These are phyloP conservation scores for Cremastobaeus sp. DNA, from an alignment of 2,888 invertebrate genomes.

Conservation along the genomic window DNA sequence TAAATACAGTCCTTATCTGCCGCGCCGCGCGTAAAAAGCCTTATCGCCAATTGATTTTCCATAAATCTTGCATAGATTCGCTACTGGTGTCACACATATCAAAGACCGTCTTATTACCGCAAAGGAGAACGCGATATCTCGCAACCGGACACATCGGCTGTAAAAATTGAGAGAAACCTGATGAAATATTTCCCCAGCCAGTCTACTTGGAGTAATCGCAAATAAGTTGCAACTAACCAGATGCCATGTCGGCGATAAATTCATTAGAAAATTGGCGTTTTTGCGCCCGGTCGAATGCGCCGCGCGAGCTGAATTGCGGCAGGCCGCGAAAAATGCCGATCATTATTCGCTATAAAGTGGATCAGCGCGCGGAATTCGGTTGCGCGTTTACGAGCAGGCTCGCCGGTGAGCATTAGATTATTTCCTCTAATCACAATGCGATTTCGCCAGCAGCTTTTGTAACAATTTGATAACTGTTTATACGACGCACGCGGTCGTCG, in stretches of 20 bases:
- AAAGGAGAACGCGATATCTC: conserved; percentile 8
- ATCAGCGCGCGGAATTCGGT: too few species aligned
- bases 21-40: background rate
- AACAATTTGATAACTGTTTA: conserved; percentile 46
- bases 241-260: too few species aligned
- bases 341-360: too few species aligned
- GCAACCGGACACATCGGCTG: background rate
- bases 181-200: conserved; percentile 2
- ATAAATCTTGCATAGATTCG: conserved; percentile 24
- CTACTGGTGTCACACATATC: conserved; percentile 10
- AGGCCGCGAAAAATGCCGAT: too few species aligned
- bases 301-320: too few species aligned
- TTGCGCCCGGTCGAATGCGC: too few species aligned
- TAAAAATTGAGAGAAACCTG: conserved; percentile 10
- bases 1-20: conserved; percentile 15
- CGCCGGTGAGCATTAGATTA: conserved; percentile 1
- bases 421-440: conserved; percentile 24
- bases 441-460: conserved; percentile 14
- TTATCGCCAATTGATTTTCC: conserved; percentile 29
- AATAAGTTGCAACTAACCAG: conserved; percentile 2
- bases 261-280: background rate
- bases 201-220: conserved; percentile 1
- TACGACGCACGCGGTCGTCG: conserved; percentile 17
- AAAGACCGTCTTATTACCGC: conserved; percentile 13
- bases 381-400: conserved; percentile 1